Percentiles rank a stretch among this genome's conserved stretches.
Evolutionary conservation across 2,797 vertebrate species (phyloP).

Genomic region (Malacoctenus gilli): DNA sequence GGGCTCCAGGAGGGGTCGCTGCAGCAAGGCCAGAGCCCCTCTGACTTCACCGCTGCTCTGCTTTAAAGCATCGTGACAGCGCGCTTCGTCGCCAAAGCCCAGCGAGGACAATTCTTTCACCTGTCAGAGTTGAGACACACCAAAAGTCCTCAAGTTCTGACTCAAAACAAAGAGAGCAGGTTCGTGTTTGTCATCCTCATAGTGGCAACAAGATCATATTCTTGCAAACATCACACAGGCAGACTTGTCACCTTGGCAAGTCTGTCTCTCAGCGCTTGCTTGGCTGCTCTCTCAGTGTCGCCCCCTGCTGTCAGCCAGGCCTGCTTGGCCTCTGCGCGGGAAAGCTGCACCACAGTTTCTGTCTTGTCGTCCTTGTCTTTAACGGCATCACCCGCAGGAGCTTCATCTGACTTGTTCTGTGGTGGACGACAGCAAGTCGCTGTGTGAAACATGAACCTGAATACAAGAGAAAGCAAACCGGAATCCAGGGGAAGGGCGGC

Average conservation of each 20-base stretch:
- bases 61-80: constrained; percentile 83
- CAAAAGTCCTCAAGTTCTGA: too few species aligned
- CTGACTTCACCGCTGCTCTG: constrained; percentile 86
- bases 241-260: constrained; percentile 65
- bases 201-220: too few species aligned
- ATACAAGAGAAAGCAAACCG: background rate
- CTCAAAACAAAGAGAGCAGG: too few species aligned
- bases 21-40: constrained; percentile 84
- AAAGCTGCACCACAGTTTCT: constrained; percentile 58
- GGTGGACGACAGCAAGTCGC: background rate
- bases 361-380: constrained; percentile 21
- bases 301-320: constrained; percentile 88
- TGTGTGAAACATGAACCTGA: background rate
- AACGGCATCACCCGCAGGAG: too few species aligned
- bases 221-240: background rate
- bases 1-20: constrained; percentile 83
- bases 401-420: constrained; percentile 51
- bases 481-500: background rate
- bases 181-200: too few species aligned
- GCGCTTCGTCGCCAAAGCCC: constrained; percentile 79
- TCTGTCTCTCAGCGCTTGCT: constrained; percentile 81
- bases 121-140: too few species aligned
- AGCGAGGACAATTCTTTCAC: constrained; percentile 81
- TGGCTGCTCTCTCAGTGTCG: constrained; percentile 82
- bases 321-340: constrained; percentile 83